Evolutionary conservation across 2,113 vertebrate genomes (phyloP).

Genomic region (Onychostoma macrolepis): DNA sequence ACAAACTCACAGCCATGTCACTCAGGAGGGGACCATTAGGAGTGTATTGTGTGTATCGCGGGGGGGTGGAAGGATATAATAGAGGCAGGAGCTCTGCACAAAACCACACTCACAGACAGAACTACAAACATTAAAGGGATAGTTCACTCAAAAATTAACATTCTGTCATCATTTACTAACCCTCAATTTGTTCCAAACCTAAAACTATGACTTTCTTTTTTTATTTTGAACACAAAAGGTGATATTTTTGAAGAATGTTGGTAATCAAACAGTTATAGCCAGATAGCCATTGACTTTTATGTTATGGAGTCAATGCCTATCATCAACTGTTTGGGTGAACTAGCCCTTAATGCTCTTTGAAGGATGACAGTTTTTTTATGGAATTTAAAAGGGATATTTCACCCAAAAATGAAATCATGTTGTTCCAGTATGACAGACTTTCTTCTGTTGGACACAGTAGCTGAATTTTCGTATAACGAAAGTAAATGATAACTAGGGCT

Average conservation of each 20-base stretch:
- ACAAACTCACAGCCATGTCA: constrained; percentile 65
- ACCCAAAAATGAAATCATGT: background rate
- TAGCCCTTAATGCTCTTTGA: constrained; percentile 41
- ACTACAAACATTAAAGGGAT: constrained; percentile 47
- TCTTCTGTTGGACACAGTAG: background rate
- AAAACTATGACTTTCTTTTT: background rate
- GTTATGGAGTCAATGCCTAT: background rate
- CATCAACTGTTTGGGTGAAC: background rate
- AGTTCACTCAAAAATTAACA: background rate
- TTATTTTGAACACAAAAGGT: background rate
- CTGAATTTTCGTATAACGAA: background rate
- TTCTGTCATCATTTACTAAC: background rate
- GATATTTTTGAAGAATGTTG: too few relatives aligned
- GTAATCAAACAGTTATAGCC: too few relatives aligned
- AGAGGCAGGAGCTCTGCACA: constrained; percentile 60
- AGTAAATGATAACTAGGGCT: background rate
- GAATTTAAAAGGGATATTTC: background rate
- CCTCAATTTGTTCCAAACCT: background rate
- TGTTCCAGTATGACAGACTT: background rate
- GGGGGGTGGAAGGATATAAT: constrained; percentile 53
- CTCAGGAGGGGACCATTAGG: constrained; percentile 33
- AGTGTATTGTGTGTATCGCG: background rate
- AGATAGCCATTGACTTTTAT: too few relatives aligned
- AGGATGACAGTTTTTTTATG: background rate
- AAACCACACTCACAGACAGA: constrained; percentile 50